Base-by-base conservation (phyloP, 2,888 invertebrate species). In the Synanthedon vespiformis region DNA sequence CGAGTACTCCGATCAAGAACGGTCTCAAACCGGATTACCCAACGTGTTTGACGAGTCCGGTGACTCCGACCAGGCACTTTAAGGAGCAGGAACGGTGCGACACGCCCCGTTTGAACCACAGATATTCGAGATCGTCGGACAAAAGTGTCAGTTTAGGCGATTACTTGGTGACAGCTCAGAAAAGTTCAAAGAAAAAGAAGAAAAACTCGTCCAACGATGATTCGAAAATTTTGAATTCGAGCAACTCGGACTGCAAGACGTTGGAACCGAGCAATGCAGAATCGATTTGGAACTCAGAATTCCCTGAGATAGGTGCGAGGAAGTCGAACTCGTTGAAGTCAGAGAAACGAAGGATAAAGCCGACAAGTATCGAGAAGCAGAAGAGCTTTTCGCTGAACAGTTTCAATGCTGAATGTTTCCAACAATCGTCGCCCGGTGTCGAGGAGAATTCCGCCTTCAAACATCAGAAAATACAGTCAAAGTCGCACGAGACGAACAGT, bases 291-390 rank as follows among this genome's bases (percentile, higher is more conserved):
- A 84, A 77, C 53, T 77, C 80, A 0, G 83, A 85, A 56, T 87
- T 87, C 57, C 88, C 88, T 0, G 84, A 84, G 53, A 84, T 88
- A 1, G 82, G 84, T 13, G 72, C 79, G 0, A 70, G 84, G 47
- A 81, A 82, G 57, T 67, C 82, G 0, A 83, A 67, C 40, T 85
- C 82, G 0, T 59, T 84, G 13, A 62, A 71, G 10, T 77, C 78
- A 0, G 85, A 81, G 22, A 74, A 74, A 56, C 60, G 76, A 0
- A 68, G 90, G 55, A 90, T 90, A 1, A 90, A 89, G 57, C 90
- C 90, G 0, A 90, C 89, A 0, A 80, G 78, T 34, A 78, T 85
- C 40, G 79, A 83, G 51, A 75, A 70, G 51, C 71, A 79, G 53
- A 80, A 81, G 54, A 80, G 80, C 62, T 58, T 76, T 5, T 82